These are phyloP conservation scores for Salvator merianae DNA, from an alignment of 2,113 vertebrate genomes.

Conservation along the genomic window DNA sequence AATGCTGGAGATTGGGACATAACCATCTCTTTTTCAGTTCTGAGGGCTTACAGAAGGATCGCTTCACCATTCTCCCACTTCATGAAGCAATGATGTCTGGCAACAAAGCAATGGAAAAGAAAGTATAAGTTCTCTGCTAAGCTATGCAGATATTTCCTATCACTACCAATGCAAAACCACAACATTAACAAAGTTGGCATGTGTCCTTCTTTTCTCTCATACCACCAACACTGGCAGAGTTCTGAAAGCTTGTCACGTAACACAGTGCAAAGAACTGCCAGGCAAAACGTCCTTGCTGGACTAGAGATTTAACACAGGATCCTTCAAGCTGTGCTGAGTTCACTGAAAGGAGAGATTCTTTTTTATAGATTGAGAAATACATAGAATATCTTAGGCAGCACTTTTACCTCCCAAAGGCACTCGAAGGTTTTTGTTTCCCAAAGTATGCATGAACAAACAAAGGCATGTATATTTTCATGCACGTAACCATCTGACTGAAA, in stretches of 20 bases:
- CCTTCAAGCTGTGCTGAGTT: conserved; percentile 32
- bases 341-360: conserved; percentile 27
- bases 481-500: background rate
- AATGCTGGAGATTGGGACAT: background rate
- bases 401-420: background rate
- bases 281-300: conserved; percentile 32
- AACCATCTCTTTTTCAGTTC: background rate
- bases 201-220: conserved; percentile 25
- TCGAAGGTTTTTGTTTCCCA: background rate
- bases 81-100: conserved; percentile 24
- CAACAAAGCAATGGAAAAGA: conserved; percentile 30
- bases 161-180: conserved; percentile 32
- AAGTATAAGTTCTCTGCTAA: conserved; percentile 39
- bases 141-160: conserved; percentile 51
- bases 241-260: conserved; percentile 33
- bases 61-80: conserved; percentile 12
- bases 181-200: conserved; percentile 42
- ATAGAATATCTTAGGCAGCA: background rate
- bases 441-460: background rate
- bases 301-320: conserved; percentile 43
- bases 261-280: background rate
- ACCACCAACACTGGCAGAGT: conserved; percentile 4
- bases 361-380: background rate
- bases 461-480: background rate
- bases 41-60: background rate